Base-by-base conservation (phyloP, 1,140 invertebrate species). In the Bursaphelenchus mucronatus region DNA sequence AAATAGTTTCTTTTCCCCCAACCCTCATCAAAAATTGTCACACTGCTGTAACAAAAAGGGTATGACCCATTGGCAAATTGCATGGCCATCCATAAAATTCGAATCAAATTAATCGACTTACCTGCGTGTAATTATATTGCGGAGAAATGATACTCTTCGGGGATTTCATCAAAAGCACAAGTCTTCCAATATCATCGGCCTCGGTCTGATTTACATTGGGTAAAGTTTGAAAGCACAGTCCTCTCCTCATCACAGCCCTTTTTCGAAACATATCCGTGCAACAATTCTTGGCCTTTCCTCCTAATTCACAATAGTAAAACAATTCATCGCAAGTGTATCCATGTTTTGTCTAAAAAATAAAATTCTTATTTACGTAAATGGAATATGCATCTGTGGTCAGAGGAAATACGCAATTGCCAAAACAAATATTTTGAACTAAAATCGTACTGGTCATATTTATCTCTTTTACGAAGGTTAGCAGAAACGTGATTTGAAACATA, bases 261-360 rank as follows among this genome's bases (percentile, higher is more conserved):
- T 46, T 41, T 0, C 54, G 45, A 53, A 78, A 78, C 17, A 78
- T 47, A 10, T 70, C 63, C 8, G 54, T 62, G 49, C 76, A 78
- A 57, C 75, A 77, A 56, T 77, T 59, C 9, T 69, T 17, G 7
- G 41, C 21, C 61, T 75, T 77, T n/a, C 75, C 75, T 43, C 67
- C 78, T 19, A 78, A 45, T 45, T 75, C 68, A 63, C 76, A 78
- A 8, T 66, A 64, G 43, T 65, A 63, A 51, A 78, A 81, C 11
- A 78, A 61, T 45, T 78, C 76, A 30, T 69, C 55, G 52, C 76
- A 78, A 56, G 78, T 71, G 64, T 74, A 81, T 9, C 76, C 78
- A 63, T 77, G 76, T 49, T 78, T 71, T 3, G 55, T 55, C 69
- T 76, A 8, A 17, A 78, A 59, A 19, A 17, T n/a, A 17, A 15